A percentile compares a stretch with the other conserved stretches of the same genome.
phyloP scores from a whole-genome alignment of 2,113 vertebrate genomes.

The Antigone vipio region DNA sequence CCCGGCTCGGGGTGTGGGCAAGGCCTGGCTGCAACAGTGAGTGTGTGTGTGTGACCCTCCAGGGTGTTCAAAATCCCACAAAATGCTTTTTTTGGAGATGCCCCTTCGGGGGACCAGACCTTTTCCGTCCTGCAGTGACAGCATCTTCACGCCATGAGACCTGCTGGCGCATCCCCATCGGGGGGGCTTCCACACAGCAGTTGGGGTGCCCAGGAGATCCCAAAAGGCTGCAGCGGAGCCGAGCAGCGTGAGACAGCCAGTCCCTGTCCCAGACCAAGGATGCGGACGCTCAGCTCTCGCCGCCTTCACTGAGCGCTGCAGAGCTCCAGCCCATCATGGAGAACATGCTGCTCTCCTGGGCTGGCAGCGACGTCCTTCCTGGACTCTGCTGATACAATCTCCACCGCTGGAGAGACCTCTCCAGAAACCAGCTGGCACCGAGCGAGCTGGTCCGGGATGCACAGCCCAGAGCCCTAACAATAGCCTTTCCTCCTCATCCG shows the following conservation, averaged over 20 bases:
- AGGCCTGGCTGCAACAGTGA: not conserved
- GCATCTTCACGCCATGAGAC: not conserved
- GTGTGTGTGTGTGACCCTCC: not conserved
- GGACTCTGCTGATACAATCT: not conserved
- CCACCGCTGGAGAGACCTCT: not conserved
- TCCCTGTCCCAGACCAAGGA: accelerated
- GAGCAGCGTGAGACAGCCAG: accelerated
- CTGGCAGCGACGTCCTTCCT: not conserved
- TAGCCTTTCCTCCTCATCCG: not conserved
- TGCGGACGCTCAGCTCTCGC: not conserved
- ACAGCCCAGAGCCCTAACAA: not conserved
- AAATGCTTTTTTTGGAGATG: not conserved
- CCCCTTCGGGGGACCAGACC: not conserved
- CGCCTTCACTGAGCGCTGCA: not conserved
- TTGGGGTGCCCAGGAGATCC: not conserved
- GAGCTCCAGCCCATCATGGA: not conserved
- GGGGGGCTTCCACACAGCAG: accelerated
- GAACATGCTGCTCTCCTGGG: accelerated
- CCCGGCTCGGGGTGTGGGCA: too few relatives aligned
- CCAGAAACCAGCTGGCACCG: not conserved
- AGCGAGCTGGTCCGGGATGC: not conserved
- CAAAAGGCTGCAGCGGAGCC: not conserved
- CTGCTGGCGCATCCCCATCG: accelerated
- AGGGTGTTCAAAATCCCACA: not conserved
- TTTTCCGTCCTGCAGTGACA: not conserved